Conservation (phyloP, 2,888 invertebrate genomes). For the Hoplodrina ambigua region DNA sequence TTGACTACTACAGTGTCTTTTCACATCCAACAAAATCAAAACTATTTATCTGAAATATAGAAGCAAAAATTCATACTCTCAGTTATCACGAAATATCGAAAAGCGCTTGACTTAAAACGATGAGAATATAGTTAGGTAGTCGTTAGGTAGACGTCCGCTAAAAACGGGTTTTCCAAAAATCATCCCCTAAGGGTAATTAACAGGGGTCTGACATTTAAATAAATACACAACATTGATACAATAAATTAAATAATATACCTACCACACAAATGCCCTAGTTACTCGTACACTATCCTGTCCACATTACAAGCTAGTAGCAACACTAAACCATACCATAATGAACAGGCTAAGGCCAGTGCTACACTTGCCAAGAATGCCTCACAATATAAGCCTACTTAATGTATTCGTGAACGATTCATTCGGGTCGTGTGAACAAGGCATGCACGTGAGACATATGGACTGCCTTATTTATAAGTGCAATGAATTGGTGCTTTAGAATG, state of each 20-base stretch:
- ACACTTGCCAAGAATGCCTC: conserved; percentile 56
- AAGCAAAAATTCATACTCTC: too few species aligned
- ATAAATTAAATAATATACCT: not conserved
- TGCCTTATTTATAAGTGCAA: conserved; percentile 33
- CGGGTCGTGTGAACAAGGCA: conserved; percentile 50
- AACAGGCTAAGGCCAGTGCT: conserved; percentile 40
- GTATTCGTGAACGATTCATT: conserved; percentile 54
- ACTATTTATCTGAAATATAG: too few species aligned
- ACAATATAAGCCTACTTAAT: conserved; percentile 43
- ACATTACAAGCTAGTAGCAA: conserved; percentile 27
- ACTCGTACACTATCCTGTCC: conserved; percentile 9
- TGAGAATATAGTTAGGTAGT: too few species aligned
- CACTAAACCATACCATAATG: conserved; percentile 45
- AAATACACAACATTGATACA: too few species aligned
- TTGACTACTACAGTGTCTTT: too few species aligned
- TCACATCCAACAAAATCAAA: too few species aligned
- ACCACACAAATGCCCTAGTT: not conserved
- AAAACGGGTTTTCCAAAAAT: too few species aligned
- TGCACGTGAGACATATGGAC: conserved; percentile 1
- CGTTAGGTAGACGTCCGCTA: too few species aligned
- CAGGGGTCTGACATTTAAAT: too few species aligned
- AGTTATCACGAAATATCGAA: too few species aligned
- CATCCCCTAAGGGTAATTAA: too few species aligned
- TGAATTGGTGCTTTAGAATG: conserved; percentile 9
- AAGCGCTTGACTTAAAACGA: too few species aligned